Conservation (phyloP, 2,888 invertebrate species). For the Noctua janthina region DNA sequence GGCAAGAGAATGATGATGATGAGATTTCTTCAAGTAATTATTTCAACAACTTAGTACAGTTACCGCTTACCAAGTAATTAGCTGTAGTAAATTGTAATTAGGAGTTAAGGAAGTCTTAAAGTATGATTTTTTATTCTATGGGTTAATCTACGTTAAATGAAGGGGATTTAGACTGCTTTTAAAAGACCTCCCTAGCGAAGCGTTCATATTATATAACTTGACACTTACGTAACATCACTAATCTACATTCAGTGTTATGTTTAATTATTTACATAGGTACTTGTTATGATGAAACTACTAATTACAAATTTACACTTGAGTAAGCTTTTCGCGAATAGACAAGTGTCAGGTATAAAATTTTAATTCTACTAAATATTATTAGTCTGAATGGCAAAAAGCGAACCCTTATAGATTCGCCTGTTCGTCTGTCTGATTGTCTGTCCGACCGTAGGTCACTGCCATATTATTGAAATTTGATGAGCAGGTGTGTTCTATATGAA, state of each 20-base stretch:
- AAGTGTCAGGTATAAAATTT: not conserved
- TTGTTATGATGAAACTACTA: not conserved
- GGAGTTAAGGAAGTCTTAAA: not conserved
- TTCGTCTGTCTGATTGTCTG: too few relatives aligned
- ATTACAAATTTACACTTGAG: slow-evolving; percentile 7
- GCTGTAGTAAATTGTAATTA: too few relatives aligned
- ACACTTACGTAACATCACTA: not conserved
- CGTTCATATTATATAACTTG: not conserved
- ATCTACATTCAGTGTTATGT: slow-evolving; percentile 2
- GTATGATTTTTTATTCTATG: not conserved
- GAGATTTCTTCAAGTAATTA: too few relatives aligned
- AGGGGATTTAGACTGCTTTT: not conserved
- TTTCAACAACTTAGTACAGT: too few relatives aligned
- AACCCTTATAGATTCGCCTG: too few relatives aligned
- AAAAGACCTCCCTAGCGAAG: not conserved
- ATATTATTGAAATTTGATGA: too few relatives aligned
- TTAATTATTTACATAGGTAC: slow-evolving; percentile 8
- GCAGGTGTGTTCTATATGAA: too few relatives aligned
- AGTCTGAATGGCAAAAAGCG: not conserved
- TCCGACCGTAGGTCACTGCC: too few relatives aligned
- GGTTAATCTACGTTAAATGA: too few relatives aligned
- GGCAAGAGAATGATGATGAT: too few relatives aligned
- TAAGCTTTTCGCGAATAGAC: not conserved
- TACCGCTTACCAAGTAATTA: too few relatives aligned
- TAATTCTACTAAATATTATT: not conserved